Percentiles rank a stretch among this genome's conserved stretches.
These are phyloP conservation scores for Zelleria hepariella DNA, from an alignment of 2,888 invertebrate species.

Conservation along the genomic window DNA sequence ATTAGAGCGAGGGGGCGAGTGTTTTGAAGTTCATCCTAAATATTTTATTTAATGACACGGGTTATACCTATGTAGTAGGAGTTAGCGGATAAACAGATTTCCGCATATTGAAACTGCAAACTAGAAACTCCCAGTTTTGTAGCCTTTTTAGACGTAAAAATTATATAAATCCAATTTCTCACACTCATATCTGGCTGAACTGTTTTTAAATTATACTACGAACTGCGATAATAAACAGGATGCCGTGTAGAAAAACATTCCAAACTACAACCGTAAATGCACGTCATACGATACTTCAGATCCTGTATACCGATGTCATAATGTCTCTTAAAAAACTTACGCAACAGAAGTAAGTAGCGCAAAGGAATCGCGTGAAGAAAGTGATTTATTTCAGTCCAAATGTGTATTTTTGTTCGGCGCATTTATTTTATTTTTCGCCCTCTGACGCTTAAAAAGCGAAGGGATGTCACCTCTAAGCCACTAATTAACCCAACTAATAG, in stretches of 20 bases:
- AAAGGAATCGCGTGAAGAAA: conserved; percentile 58
- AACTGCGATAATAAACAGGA: conserved; percentile 28
- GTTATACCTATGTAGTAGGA: no score
- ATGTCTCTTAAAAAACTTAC: conserved; percentile 46
- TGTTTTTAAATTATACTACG: background rate
- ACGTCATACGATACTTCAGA: conserved; percentile 49
- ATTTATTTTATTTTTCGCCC: background rate
- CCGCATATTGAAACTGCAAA: no score
- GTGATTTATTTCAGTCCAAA: conserved; percentile 53
- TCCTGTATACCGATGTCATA: no score
- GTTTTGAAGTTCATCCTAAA: no score
- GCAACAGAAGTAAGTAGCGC: conserved; percentile 39
- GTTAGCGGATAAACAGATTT: background rate
- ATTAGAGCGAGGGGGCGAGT: no score
- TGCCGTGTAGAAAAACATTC: conserved; percentile 27
- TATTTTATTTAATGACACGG: no score
- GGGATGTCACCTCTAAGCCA: conserved; percentile 22
- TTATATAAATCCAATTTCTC: no score
- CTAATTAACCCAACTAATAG: conserved; percentile 59
- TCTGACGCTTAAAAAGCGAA: background rate
- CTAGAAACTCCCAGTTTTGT: no score
- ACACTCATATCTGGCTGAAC: no score
- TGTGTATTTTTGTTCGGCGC: conserved; percentile 20
- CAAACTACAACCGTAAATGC: conserved; percentile 26
- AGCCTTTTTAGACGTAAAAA: background rate